Percentiles rank a stretch among this genome's conserved stretches.
These are phyloP conservation scores for Campylomormyrus tamandua DNA, from an alignment of 2,113 vertebrate genomes.

Conservation along the genomic window DNA sequence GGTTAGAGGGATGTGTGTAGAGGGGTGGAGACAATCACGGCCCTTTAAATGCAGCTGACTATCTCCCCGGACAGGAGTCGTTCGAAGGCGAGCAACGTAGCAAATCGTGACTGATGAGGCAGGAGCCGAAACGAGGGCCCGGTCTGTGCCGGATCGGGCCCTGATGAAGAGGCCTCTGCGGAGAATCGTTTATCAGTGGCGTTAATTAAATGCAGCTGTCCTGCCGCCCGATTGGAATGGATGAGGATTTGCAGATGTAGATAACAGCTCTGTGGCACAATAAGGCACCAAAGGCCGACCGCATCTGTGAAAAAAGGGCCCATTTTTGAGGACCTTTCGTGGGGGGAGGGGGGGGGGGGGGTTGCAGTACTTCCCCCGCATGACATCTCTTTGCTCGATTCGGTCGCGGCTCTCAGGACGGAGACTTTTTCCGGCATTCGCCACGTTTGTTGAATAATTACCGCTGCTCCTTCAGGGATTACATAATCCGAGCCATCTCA, in stretches of 20 bases:
- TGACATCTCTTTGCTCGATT: not conserved
- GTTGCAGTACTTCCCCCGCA: not conserved
- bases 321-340: not conserved
- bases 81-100: not conserved
- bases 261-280: not conserved
- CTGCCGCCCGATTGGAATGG: not conserved
- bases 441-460: slow-evolving; percentile 5
- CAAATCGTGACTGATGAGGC: slow-evolving; percentile 4
- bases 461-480: slow-evolving; percentile 36
- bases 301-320: not conserved
- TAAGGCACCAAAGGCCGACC: not conserved
- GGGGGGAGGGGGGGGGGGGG: not conserved
- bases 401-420: not conserved
- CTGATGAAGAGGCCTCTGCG: not conserved
- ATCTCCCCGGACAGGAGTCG: not conserved
- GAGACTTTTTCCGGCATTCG: not conserved
- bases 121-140: not conserved
- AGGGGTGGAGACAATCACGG: not conserved
- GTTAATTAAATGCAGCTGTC: slow-evolving; percentile 1
- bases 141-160: not conserved
- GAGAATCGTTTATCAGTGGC: not conserved
- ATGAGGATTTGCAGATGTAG: not conserved
- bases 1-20: not conserved
- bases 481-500: not conserved
- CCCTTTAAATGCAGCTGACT: not conserved